These are phyloP conservation scores for Bovichtus variegatus DNA, from an alignment of 2,797 vertebrate genomes.

Conservation along the genomic window DNA sequence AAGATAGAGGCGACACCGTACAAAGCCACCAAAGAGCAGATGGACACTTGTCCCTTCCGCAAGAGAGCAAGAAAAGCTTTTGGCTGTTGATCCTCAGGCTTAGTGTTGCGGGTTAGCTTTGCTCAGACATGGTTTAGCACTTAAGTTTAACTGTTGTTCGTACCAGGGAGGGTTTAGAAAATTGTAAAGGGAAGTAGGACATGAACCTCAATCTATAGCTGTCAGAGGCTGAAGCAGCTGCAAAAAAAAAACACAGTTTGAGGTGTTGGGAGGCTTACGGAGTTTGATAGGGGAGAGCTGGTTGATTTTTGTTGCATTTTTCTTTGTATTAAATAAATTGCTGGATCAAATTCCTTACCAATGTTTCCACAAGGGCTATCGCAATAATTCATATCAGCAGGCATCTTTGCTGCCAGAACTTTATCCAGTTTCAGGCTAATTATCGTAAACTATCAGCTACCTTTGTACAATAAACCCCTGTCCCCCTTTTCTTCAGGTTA, in stretches of 20 bases:
- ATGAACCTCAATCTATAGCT: conserved; percentile 10
- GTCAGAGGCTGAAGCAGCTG: background rate
- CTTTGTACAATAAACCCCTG: background rate
- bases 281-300: background rate
- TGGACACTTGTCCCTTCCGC: conserved; percentile 36
- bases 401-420: background rate
- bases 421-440: background rate
- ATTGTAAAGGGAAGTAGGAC: conserved; percentile 18
- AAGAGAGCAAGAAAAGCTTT: conserved; percentile 40
- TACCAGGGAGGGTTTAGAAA: conserved; percentile 21
- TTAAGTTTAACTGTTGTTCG: conserved; percentile 48
- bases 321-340: conserved; percentile 12
- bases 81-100: conserved; percentile 40
- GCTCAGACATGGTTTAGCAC: conserved; percentile 66
- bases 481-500: background rate
- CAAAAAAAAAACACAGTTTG: background rate
- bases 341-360: background rate
- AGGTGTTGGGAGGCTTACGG: background rate
- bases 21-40: conserved; percentile 45
- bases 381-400: background rate
- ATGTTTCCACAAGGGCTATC: background rate
- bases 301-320: background rate
- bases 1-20: background rate
- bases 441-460: too few species aligned
- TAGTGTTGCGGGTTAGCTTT: conserved; percentile 40